Conservation (phyloP, 2,113 vertebrate genomes). For the Actenoides hombroni region DNA sequence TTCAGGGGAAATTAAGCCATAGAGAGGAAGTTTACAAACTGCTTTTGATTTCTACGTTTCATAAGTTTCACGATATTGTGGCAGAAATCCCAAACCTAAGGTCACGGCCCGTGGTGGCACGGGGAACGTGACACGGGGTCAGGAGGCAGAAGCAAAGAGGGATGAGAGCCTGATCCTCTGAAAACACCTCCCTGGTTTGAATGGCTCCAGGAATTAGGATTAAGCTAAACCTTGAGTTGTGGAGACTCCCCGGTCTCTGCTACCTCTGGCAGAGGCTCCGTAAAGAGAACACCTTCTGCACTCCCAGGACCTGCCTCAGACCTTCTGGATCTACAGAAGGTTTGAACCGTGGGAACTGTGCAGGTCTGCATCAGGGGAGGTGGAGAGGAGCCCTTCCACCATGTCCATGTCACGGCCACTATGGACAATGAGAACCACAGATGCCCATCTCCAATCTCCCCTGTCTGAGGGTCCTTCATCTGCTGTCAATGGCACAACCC, state of each 20-base stretch:
- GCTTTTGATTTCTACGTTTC: neutral
- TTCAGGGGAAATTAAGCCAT: neutral
- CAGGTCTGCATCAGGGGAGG: neutral
- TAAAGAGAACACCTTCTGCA: fast-evolving
- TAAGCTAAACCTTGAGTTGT: neutral
- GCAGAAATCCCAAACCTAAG: neutral
- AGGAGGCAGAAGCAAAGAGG: neutral
- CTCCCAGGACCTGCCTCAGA: neutral
- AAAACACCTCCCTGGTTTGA: neutral
- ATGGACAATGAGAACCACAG: fast-evolving
- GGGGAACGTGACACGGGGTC: fast-evolving
- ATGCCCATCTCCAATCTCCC: no score
- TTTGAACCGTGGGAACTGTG: fast-evolving
- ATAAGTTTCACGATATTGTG: neutral
- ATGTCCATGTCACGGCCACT: fast-evolving
- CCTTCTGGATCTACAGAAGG: neutral
- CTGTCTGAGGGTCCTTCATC: neutral
- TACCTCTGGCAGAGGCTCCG: neutral
- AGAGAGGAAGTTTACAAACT: neutral
- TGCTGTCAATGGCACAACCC: no score
- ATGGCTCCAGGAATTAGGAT: neutral
- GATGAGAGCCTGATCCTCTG: neutral
- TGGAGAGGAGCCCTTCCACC: neutral
- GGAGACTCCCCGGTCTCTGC: neutral
- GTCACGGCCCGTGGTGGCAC: fast-evolving